Evolutionary conservation across 2,113 vertebrate genomes (phyloP).

Genomic region (Brachypteracias leptosomus): DNA sequence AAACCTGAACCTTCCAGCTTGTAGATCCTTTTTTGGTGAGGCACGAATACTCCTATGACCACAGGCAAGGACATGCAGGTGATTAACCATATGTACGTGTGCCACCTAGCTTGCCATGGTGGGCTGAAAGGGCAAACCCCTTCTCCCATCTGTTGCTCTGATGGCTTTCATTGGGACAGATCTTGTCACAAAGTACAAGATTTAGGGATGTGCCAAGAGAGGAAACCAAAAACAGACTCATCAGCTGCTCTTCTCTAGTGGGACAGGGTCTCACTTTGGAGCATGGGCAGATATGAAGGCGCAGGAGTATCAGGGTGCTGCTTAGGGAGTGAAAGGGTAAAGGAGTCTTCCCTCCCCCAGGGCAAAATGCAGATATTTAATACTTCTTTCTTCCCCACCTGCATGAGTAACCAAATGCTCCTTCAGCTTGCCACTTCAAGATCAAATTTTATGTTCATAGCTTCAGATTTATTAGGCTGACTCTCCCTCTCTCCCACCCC

Average conservation of each 20-base stretch:
- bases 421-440: neutral
- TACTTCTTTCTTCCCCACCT: neutral
- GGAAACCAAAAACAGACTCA: neutral
- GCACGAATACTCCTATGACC: rapidly evolving
- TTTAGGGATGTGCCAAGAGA: neutral
- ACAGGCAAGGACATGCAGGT: rapidly evolving
- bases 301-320: neutral
- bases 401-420: neutral
- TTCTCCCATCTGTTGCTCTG: neutral
- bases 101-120: neutral
- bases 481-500: neutral
- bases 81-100: rapidly evolving
- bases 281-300: rapidly evolving
- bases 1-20: neutral
- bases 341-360: neutral
- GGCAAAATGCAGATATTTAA: neutral
- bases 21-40: neutral
- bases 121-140: neutral
- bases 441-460: neutral
- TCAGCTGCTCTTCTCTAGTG: neutral
- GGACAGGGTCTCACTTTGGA: neutral
- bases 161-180: neutral
- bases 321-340: neutral
- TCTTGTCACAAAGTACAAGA: neutral
- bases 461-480: neutral